Evolutionary conservation across 2,113 vertebrate species (phyloP).

Genomic region (Poecile atricapillus): DNA sequence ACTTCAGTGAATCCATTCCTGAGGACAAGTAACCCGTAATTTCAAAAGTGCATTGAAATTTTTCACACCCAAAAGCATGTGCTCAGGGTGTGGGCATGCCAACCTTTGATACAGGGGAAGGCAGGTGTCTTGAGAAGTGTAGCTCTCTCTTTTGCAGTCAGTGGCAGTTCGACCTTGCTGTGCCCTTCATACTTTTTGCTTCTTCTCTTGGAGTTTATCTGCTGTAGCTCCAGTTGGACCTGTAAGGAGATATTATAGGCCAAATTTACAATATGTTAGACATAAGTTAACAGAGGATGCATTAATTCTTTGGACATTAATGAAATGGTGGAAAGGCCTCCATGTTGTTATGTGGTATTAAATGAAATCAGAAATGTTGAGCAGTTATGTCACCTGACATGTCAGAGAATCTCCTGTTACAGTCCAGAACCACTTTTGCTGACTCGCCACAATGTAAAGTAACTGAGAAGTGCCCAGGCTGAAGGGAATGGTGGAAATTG

Average conservation of each 20-base stretch:
- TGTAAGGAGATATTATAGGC: not conserved
- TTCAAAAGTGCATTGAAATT: not conserved
- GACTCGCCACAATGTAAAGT: not conserved
- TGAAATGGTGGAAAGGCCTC: not conserved
- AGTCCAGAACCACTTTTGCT: not conserved
- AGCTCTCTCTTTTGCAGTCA: not conserved
- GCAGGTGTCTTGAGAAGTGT: not conserved
- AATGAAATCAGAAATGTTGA: not conserved
- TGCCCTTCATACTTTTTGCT: not conserved
- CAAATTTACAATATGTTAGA: not conserved
- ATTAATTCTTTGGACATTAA: not conserved
- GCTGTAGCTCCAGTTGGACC: not conserved
- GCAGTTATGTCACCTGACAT: not conserved
- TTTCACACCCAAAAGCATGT: not conserved
- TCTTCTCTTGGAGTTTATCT: not conserved
- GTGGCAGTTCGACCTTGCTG: not conserved
- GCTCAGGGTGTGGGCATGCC: not conserved
- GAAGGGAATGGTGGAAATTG: not conserved
- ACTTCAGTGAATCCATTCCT: not conserved
- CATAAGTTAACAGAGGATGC: not conserved
- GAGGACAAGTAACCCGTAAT: not conserved
- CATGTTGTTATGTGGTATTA: not conserved
- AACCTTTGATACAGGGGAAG: not conserved
- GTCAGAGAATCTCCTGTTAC: not conserved
- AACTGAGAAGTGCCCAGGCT: not conserved